These are phyloP conservation scores for Dicaeum eximium DNA, from an alignment of 2,113 vertebrate species.

Conservation along the genomic window DNA sequence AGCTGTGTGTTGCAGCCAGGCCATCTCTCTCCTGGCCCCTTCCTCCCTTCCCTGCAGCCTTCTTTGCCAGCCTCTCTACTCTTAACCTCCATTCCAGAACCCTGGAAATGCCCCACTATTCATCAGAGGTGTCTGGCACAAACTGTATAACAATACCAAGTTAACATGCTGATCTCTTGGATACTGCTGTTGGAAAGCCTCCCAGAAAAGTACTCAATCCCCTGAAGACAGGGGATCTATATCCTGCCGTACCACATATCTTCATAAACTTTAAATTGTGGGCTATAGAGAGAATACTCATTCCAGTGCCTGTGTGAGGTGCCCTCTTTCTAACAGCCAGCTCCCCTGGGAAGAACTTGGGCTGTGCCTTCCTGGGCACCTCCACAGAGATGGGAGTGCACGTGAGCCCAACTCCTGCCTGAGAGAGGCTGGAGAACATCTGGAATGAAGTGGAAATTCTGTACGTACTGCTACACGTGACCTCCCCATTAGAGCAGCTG, in stretches of 20 bases:
- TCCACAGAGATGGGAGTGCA: accelerated
- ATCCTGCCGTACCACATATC: accelerated
- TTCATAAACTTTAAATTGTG: background rate
- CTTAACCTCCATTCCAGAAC: accelerated
- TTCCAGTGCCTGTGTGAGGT: accelerated
- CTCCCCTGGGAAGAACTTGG: background rate
- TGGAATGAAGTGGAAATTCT: no score
- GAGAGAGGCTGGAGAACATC: background rate
- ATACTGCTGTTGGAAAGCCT: background rate
- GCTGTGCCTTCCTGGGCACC: background rate
- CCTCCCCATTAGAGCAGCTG: slow-evolving; percentile 61
- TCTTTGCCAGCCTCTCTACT: background rate
- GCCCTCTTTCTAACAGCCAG: background rate
- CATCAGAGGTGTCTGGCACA: accelerated
- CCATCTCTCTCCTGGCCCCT: background rate
- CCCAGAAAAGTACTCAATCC: background rate
- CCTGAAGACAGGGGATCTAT: background rate
- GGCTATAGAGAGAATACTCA: accelerated
- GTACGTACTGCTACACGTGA: slow-evolving; percentile 83
- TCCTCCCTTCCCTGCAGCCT: background rate
- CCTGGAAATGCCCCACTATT: accelerated
- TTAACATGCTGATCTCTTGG: background rate
- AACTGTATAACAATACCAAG: accelerated
- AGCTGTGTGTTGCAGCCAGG: no score
- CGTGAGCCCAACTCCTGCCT: background rate